Percentiles rank a stretch among this genome's conserved stretches.
phyloP scores from a whole-genome alignment of 1,140 invertebrate genomes.

The Panagrolaimus sp. region DNA sequence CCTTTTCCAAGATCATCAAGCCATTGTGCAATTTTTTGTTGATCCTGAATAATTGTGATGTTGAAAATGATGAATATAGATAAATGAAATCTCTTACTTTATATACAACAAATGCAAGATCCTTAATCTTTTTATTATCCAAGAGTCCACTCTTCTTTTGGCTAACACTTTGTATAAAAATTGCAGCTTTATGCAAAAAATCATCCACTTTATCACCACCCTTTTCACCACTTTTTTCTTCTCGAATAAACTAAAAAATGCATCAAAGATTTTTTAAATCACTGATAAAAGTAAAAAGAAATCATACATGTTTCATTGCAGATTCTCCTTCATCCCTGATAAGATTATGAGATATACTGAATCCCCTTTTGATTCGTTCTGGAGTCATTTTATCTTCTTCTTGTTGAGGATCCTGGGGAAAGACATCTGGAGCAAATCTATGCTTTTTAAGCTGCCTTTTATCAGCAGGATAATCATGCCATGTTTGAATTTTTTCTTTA shows the following conservation, averaged over 20 bases:
- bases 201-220: conserved; percentile 24
- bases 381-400: conserved; percentile 43
- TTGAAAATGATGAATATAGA: background rate
- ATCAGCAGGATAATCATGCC: conserved; percentile 8
- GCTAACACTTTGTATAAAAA: conserved; percentile 32
- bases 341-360: background rate
- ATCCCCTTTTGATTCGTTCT: conserved; percentile 34
- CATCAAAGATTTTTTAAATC: too few relatives aligned
- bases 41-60: background rate
- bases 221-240: too few relatives aligned
- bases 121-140: conserved; percentile 43
- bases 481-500: conserved; percentile 10
- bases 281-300: too few relatives aligned
- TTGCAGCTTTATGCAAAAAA: conserved; percentile 18
- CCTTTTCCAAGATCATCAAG: background rate
- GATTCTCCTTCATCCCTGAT: too few relatives aligned
- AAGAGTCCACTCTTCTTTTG: conserved; percentile 37
- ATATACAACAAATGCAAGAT: conserved; percentile 2
- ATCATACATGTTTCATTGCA: too few relatives aligned
- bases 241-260: too few relatives aligned
- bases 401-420: conserved; percentile 41
- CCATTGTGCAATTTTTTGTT: background rate
- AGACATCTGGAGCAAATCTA: conserved; percentile 35
- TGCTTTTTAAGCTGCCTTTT: conserved; percentile 7
- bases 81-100: too few relatives aligned